phyloP scores from a whole-genome alignment of 2,888 invertebrate genomes.

The Gryllus longicercus region DNA sequence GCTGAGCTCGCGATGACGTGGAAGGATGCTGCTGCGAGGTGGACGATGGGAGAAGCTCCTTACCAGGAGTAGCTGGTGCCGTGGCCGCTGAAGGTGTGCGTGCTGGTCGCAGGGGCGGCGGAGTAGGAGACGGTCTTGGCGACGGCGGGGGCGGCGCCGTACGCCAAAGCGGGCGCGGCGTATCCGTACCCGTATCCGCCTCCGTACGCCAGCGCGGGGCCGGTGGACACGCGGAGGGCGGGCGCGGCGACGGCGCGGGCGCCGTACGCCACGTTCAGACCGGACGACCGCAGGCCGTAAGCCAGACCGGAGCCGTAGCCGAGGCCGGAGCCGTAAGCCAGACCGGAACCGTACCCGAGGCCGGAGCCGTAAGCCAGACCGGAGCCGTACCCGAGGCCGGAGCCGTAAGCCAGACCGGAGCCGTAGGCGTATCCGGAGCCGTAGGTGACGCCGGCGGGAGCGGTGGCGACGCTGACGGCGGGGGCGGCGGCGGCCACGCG shows the following conservation, averaged over 20 bases:
- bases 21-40: neutral
- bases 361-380: neutral
- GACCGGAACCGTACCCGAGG: neutral
- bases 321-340: neutral
- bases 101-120: neutral
- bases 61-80: constrained; percentile 17
- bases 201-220: neutral
- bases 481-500: neutral
- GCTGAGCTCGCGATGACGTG: neutral
- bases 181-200: neutral
- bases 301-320: neutral
- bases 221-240: neutral
- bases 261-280: neutral
- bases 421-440: neutral
- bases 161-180: neutral
- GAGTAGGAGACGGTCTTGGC: neutral
- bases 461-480: neutral
- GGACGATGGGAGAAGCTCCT: neutral
- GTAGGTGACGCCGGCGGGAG: neutral
- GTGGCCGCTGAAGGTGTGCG: neutral
- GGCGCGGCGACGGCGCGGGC: neutral
- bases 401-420: neutral
- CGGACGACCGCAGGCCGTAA: neutral
- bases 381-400: neutral
- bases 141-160: neutral